Conservation (phyloP, 1,140 invertebrate species). For the Augochlora pura region DNA sequence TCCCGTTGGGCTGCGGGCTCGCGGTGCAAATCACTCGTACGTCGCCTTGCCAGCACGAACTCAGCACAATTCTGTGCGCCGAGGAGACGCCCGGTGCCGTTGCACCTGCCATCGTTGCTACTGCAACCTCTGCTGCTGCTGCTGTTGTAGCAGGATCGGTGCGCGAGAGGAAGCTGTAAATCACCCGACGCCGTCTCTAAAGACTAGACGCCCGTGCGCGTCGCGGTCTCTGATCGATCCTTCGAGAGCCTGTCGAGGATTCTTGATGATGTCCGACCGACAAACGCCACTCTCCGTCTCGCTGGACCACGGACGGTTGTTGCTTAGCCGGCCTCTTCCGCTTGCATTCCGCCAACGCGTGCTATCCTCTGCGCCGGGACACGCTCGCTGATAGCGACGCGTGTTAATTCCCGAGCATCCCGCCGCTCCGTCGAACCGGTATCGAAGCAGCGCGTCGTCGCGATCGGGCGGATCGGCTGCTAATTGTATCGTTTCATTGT, state of each 20-base stretch:
- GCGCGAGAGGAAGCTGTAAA: slow-evolving; percentile 57
- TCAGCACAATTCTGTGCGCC: slow-evolving; percentile 64
- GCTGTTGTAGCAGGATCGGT: slow-evolving; percentile 29
- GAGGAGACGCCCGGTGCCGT: slow-evolving; percentile 34
- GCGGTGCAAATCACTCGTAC: slow-evolving; percentile 66
- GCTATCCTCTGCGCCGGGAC: too few relatives aligned
- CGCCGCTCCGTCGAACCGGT: too few relatives aligned
- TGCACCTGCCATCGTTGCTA: neutral
- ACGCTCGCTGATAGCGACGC: too few relatives aligned
- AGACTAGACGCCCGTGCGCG: slow-evolving; percentile 36
- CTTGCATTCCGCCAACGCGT: too few relatives aligned
- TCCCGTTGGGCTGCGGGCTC: slow-evolving; percentile 44
- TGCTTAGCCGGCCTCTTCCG: too few relatives aligned
- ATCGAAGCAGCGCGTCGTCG: too few relatives aligned
- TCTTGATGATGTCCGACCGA: neutral
- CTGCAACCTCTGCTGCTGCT: slow-evolving; percentile 34
- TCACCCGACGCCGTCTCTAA: slow-evolving; percentile 45
- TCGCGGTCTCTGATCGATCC: slow-evolving; percentile 12
- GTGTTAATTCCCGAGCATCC: too few relatives aligned
- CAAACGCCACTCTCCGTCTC: too few relatives aligned
- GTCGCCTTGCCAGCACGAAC: slow-evolving; percentile 64
- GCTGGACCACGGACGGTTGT: too few relatives aligned
- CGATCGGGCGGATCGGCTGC: too few relatives aligned
- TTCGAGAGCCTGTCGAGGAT: neutral
- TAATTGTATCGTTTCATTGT: too few relatives aligned